Percentiles rank a stretch among this genome's conserved stretches.
These are phyloP conservation scores for Hafferia zeledoni DNA, from an alignment of 2,797 vertebrate species.

Conservation along the genomic window DNA sequence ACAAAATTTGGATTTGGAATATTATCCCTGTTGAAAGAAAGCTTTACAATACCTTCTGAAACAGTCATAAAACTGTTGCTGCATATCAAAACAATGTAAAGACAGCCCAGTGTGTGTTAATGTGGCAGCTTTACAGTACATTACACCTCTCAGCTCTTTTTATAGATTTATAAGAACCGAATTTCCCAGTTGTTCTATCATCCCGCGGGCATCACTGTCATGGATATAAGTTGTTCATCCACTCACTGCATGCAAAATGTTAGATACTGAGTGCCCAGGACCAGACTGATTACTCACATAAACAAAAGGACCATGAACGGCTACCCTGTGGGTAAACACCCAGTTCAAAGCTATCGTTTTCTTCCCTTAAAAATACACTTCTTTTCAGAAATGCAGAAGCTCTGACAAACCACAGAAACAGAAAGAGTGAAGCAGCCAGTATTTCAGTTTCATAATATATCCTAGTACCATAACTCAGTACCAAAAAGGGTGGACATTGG, in stretches of 20 bases:
- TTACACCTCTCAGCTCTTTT: conserved; percentile 16
- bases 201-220: not conserved
- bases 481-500: not conserved
- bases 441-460: not conserved
- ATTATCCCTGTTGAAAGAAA: conserved; percentile 11
- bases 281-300: not conserved
- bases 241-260: not conserved
- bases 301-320: not conserved
- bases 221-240: not conserved
- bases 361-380: conserved; percentile 6
- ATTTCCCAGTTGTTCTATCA: conserved; percentile 7
- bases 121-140: conserved; percentile 3
- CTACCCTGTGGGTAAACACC: not conserved
- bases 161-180: conserved; percentile 26
- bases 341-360: not conserved
- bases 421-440: not conserved
- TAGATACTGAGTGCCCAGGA: not conserved
- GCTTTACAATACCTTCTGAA: conserved; percentile 10
- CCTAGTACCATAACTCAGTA: not conserved
- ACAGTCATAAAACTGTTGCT: conserved; percentile 15
- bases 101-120: not conserved
- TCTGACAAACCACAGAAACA: conserved; percentile 40
- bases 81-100: conserved; percentile 49
- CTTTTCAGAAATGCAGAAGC: conserved; percentile 26
- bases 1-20: conserved; percentile 27